phyloP scores from a whole-genome alignment of 2,113 vertebrate species.

The Petroica traversi region DNA sequence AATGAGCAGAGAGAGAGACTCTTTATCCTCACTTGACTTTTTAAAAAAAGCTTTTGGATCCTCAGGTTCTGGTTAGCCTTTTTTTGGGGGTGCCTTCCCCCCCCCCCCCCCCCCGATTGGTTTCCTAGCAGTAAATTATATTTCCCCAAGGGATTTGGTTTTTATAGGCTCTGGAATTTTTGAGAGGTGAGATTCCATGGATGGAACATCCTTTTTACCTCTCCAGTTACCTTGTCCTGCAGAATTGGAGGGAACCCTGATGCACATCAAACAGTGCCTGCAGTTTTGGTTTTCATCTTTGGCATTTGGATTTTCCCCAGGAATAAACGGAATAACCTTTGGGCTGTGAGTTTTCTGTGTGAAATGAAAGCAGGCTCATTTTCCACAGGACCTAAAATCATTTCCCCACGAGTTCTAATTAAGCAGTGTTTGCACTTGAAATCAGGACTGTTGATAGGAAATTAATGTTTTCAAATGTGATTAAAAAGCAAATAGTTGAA shows the following conservation, averaged over 20 bases:
- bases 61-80: not conserved
- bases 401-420: conserved; percentile 25
- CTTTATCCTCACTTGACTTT: not conserved
- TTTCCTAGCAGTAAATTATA: not conserved
- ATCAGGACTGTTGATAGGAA: conserved; percentile 40
- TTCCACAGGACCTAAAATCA: not conserved
- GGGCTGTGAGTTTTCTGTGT: rapidly evolving
- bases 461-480: conserved; percentile 39
- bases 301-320: not conserved
- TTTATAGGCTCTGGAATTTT: not conserved
- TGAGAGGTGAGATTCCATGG: not conserved
- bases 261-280: not conserved
- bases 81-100: too few species aligned
- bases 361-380: not conserved
- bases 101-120: too few species aligned
- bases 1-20: not conserved
- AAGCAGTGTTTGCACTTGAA: conserved; percentile 54
- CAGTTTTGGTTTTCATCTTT: not conserved
- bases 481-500: conserved; percentile 51
- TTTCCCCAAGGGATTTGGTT: not conserved
- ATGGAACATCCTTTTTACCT: not conserved
- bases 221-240: not conserved
- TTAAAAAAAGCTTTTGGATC: not conserved
- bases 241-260: not conserved
- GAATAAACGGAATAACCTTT: not conserved